Evolutionary conservation across 2,888 invertebrate species (phyloP).

Genomic region (Apodemia arnacis): DNA sequence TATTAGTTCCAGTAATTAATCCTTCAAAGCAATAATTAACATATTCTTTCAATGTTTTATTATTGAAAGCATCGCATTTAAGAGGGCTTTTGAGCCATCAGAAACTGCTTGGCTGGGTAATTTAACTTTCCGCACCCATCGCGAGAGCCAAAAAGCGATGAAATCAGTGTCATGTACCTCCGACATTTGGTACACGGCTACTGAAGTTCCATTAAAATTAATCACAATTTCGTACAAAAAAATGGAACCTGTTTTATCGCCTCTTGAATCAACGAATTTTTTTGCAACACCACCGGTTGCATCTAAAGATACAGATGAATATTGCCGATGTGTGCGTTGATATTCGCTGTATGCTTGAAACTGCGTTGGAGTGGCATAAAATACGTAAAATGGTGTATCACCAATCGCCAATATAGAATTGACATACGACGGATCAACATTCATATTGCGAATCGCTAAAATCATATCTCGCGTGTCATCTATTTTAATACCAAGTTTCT

Average conservation of each 20-base stretch:
- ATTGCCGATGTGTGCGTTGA: background rate
- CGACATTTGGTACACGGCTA: background rate
- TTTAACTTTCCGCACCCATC: background rate
- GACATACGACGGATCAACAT: background rate
- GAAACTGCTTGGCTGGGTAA: too few relatives aligned
- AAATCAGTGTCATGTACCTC: background rate
- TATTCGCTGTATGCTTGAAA: background rate
- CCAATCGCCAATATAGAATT: background rate
- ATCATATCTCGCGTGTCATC: too few relatives aligned
- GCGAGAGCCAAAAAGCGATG: background rate
- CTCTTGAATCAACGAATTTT: background rate
- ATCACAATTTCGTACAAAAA: background rate
- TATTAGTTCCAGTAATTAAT: too few relatives aligned
- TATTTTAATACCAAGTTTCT: too few relatives aligned
- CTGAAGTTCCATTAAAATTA: background rate
- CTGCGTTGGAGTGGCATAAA: constrained; percentile 1
- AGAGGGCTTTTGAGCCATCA: too few relatives aligned
- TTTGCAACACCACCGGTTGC: background rate
- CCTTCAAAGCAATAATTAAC: too few relatives aligned
- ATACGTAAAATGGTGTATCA: background rate
- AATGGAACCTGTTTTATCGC: background rate
- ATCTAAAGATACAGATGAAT: background rate
- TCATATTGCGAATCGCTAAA: too few relatives aligned
- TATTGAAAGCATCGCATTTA: too few relatives aligned
- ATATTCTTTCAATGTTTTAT: too few relatives aligned